These are phyloP conservation scores for Limnephilus auricula DNA, from an alignment of 2,888 invertebrate genomes.

Conservation along the genomic window DNA sequence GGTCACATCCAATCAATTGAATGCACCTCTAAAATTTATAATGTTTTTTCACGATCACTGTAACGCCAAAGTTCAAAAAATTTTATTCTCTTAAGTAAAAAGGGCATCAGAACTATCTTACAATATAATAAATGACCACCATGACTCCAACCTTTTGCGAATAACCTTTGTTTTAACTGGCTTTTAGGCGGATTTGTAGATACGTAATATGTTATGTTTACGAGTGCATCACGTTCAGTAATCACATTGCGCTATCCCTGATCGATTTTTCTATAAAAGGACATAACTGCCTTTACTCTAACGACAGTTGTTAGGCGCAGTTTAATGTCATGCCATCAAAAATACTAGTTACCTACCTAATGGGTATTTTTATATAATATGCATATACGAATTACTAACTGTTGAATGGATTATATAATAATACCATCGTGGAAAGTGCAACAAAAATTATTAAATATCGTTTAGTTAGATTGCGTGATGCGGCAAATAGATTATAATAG, in stretches of 20 bases:
- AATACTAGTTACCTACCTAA: background rate
- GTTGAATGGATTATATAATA: background rate
- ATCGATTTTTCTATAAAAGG: background rate
- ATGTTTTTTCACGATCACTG: conserved; percentile 6
- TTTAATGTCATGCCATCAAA: background rate
- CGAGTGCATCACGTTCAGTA: background rate
- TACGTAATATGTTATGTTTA: background rate
- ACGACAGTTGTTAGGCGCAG: background rate
- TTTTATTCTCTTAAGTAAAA: background rate
- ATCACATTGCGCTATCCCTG: background rate
- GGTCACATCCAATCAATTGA: conserved; percentile 26
- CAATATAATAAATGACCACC: background rate
- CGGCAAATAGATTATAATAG: no score
- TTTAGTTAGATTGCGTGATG: no score
- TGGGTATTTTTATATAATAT: no score
- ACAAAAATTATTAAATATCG: no score
- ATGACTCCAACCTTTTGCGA: background rate
- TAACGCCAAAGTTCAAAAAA: background rate
- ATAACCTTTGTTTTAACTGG: background rate
- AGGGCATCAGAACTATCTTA: background rate
- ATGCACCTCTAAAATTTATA: conserved; percentile 2
- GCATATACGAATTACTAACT: background rate
- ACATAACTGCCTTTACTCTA: background rate
- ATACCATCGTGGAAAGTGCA: background rate
- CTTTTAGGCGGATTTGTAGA: no score